Evolutionary conservation across 1,140 invertebrate genomes (phyloP).

Genomic region (Drosophila equinoxialis): DNA sequence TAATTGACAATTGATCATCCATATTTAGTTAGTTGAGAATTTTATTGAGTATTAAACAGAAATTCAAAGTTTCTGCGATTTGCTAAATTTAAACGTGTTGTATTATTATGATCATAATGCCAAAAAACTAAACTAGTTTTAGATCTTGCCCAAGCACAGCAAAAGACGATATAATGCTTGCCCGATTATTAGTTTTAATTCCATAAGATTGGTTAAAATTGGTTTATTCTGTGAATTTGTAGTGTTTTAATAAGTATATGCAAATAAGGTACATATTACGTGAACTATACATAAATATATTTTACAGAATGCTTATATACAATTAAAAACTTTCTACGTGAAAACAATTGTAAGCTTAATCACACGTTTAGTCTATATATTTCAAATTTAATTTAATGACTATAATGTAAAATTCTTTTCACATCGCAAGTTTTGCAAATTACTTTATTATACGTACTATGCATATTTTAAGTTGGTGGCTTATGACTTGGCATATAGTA

Average conservation of each 20-base stretch:
- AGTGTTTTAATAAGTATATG: constrained; percentile 43
- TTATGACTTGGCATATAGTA: constrained; percentile 39
- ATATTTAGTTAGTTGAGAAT: constrained; percentile 4
- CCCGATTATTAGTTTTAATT: too few relatives aligned
- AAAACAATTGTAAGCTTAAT: constrained; percentile 54
- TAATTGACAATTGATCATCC: background rate
- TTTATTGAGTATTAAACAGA: constrained; percentile 15
- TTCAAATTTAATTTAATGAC: constrained; percentile 51
- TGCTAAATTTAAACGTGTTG: background rate
- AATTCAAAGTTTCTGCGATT: constrained; percentile 12
- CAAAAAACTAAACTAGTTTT: too few relatives aligned
- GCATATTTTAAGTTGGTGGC: constrained; percentile 42
- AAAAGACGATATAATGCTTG: too few relatives aligned
- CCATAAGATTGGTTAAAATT: background rate
- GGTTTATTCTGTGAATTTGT: constrained; percentile 35
- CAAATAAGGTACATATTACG: constrained; percentile 62
- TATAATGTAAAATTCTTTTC: constrained; percentile 45
- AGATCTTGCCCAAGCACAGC: too few relatives aligned
- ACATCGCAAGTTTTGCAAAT: constrained; percentile 51
- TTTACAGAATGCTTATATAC: constrained; percentile 46
- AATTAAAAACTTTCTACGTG: constrained; percentile 36
- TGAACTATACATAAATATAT: constrained; percentile 38
- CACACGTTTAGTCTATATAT: constrained; percentile 40
- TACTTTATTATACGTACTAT: constrained; percentile 33
- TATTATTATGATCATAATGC: background rate